Percentiles rank a stretch among this genome's conserved stretches.
These are phyloP conservation scores for Ormia ochracea DNA, from an alignment of 2,888 invertebrate genomes.

Conservation along the genomic window DNA sequence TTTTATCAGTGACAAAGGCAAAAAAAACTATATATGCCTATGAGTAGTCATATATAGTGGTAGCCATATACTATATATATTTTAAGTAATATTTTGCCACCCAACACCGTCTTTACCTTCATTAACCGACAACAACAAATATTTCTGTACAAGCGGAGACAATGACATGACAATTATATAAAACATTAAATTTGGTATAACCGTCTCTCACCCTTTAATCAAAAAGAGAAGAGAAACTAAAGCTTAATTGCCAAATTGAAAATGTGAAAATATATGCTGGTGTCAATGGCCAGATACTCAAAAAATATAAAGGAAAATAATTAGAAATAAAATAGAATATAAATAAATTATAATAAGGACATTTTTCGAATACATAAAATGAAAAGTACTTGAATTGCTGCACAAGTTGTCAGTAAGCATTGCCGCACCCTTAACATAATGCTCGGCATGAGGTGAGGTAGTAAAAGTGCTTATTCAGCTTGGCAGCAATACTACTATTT, in stretches of 20 bases:
- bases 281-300: not conserved
- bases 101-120: too few relatives aligned
- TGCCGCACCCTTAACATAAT: not conserved
- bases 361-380: not conserved
- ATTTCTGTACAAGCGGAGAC: not conserved
- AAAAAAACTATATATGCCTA: too few relatives aligned
- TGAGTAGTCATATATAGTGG: too few relatives aligned
- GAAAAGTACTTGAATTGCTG: too few relatives aligned
- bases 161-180: slow-evolving; percentile 37
- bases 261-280: not conserved
- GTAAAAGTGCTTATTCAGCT: slow-evolving; percentile 70
- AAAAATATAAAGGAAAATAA: slow-evolving; percentile 21
- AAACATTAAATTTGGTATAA: slow-evolving; percentile 12
- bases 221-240: not conserved
- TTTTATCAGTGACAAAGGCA: not conserved
- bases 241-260: not conserved
- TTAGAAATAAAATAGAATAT: slow-evolving; percentile 30
- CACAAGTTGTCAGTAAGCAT: not conserved
- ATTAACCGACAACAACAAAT: too few relatives aligned
- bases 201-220: not conserved
- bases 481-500: slow-evolving; percentile 62
- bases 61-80: too few relatives aligned
- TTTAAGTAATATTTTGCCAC: too few relatives aligned
- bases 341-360: slow-evolving; percentile 34
- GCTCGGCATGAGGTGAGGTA: slow-evolving; percentile 24